Evolutionary conservation across 2,113 vertebrate genomes (phyloP).

Genomic region (Girardinichthys multiradiatus): DNA sequence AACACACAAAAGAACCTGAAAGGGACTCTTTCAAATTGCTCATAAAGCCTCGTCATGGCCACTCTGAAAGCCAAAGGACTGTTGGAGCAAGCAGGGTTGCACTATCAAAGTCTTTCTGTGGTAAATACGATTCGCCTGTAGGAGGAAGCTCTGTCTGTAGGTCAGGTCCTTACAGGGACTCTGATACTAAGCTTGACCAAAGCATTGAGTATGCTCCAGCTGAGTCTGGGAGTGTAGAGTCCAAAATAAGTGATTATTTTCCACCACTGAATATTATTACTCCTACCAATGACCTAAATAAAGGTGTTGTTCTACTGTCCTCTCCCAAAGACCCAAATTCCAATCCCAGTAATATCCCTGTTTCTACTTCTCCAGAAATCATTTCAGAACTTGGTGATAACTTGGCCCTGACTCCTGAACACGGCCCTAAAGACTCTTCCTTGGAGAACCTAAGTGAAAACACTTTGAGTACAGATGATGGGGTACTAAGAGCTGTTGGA

Average conservation of each 20-base stretch:
- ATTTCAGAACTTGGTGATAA: constrained; percentile 77
- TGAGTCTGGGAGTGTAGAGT: constrained; percentile 35
- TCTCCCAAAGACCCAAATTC: constrained; percentile 77
- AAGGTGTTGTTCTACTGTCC: constrained; percentile 78
- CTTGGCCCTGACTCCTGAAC: constrained; percentile 69
- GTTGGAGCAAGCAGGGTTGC: constrained; percentile 54
- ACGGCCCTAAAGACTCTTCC: constrained; percentile 71
- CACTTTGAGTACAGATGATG: constrained; percentile 74
- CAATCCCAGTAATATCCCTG: constrained; percentile 82
- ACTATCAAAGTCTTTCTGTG: constrained; percentile 60
- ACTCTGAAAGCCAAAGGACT: constrained; percentile 49
- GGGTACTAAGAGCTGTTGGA: constrained; percentile 63
- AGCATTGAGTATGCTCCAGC: constrained; percentile 69
- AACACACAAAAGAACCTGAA: constrained; percentile 45
- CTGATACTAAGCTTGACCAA: constrained; percentile 69
- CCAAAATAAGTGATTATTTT: constrained; percentile 44
- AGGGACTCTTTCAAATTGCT: constrained; percentile 74
- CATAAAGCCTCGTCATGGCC: constrained; percentile 64
- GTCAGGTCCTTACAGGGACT: constrained; percentile 31
- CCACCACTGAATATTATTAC: constrained; percentile 53
- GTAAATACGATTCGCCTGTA: constrained; percentile 39
- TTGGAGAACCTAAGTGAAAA: constrained; percentile 83
- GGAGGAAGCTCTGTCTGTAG: constrained; percentile 40
- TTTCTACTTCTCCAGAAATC: constrained; percentile 74
- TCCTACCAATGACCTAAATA: constrained; percentile 84